Percentiles rank a stretch among this genome's conserved stretches.
Evolutionary conservation across 2,888 invertebrate genomes (phyloP).

Genomic region (Aromia moschata): DNA sequence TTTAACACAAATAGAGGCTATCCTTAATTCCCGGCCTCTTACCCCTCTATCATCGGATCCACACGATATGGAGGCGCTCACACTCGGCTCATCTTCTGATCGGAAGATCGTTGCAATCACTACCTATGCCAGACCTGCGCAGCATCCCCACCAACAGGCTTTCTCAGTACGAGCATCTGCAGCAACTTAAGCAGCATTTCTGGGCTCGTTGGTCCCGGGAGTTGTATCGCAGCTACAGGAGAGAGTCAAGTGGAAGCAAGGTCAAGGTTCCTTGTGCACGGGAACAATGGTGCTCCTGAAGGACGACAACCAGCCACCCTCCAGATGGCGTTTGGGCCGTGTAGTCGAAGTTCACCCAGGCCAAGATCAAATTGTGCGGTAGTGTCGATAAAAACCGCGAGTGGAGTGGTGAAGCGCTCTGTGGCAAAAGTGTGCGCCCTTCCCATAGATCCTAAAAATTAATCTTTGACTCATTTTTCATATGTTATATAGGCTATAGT

Average conservation of each 20-base stretch:
- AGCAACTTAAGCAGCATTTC: background rate
- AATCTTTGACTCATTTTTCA: too few relatives aligned
- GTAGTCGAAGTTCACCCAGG: background rate
- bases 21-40: constrained; percentile 3
- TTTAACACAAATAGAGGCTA: background rate
- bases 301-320: background rate
- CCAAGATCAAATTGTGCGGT: too few relatives aligned
- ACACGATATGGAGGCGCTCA: background rate
- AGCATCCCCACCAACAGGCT: background rate
- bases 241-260: background rate
- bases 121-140: background rate
- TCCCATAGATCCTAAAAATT: too few relatives aligned
- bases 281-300: background rate
- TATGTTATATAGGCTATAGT: too few relatives aligned
- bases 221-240: background rate
- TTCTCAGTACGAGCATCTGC: background rate
- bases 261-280: background rate
- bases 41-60: background rate
- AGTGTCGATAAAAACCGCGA: too few relatives aligned
- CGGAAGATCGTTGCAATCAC: background rate
- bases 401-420: too few relatives aligned
- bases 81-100: constrained; percentile 4
- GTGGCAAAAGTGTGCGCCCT: too few relatives aligned
- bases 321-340: background rate
- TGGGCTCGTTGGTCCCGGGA: background rate